These are phyloP conservation scores for Athene noctua DNA, from an alignment of 2,113 vertebrate species.

Conservation along the genomic window DNA sequence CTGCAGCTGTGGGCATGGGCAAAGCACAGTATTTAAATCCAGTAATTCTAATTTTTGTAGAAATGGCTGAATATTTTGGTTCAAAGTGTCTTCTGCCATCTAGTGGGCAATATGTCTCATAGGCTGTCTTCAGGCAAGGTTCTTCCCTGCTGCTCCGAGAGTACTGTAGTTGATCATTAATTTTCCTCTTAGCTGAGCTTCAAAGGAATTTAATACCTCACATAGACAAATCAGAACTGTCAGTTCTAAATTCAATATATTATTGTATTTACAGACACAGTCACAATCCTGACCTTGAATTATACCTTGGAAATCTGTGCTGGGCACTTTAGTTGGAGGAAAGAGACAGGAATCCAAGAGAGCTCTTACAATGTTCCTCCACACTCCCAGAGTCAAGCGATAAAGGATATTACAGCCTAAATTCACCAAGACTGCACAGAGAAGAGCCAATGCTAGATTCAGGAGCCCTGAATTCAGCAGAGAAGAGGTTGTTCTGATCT, in stretches of 20 bases:
- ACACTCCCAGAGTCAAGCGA: neutral
- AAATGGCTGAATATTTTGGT: neutral
- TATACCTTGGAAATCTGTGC: neutral
- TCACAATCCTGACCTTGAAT: neutral
- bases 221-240: neutral
- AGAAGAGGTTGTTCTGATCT: neutral
- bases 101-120: conserved; percentile 1
- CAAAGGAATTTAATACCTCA: neutral
- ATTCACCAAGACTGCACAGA: neutral
- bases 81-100: conserved; percentile 66
- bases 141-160: neutral
- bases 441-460: neutral
- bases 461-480: neutral
- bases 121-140: neutral
- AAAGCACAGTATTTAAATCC: neutral
- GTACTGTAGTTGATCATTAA: neutral
- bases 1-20: neutral
- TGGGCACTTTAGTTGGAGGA: neutral
- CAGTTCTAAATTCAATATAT: neutral
- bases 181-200: neutral
- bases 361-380: neutral
- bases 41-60: neutral
- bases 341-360: neutral
- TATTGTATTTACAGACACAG: neutral
- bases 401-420: neutral